Evolutionary conservation across 2,888 invertebrate genomes (phyloP).

Genomic region (Rapana venosa): DNA sequence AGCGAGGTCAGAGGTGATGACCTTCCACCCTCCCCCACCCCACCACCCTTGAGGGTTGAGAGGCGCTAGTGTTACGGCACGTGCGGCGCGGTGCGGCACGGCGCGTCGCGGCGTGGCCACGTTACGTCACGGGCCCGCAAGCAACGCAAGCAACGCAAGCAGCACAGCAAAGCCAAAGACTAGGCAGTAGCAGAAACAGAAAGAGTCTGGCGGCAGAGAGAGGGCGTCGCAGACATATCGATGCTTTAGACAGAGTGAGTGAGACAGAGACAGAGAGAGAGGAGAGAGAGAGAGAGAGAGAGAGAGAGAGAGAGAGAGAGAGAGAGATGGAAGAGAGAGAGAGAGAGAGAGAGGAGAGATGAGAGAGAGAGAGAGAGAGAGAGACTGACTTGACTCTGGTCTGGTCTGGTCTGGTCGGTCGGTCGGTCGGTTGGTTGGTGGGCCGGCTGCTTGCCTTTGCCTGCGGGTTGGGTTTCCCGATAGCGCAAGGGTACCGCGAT

Average conservation of each 20-base stretch:
- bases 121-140: slow-evolving; percentile 8
- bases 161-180: background rate
- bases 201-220: background rate
- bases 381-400: too few relatives aligned
- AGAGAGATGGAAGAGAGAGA: too few relatives aligned
- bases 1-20: slow-evolving; percentile 24
- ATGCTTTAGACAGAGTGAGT: background rate
- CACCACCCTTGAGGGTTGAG: background rate
- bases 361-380: background rate
- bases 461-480: too few relatives aligned
- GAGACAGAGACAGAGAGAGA: background rate
- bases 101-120: background rate
- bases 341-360: background rate
- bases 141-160: background rate
- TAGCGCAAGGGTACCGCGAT: too few relatives aligned
- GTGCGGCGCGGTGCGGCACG: background rate
- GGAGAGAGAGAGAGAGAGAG: background rate
- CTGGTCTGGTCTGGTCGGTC: too few relatives aligned
- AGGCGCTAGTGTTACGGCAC: slow-evolving; percentile 6
- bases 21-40: background rate
- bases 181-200: background rate
- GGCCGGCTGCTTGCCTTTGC: too few relatives aligned
- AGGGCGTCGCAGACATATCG: background rate
- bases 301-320: background rate
- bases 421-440: too few relatives aligned